phyloP scores from a whole-genome alignment of 2,113 vertebrate species.

The Nannospalax galili region DNA sequence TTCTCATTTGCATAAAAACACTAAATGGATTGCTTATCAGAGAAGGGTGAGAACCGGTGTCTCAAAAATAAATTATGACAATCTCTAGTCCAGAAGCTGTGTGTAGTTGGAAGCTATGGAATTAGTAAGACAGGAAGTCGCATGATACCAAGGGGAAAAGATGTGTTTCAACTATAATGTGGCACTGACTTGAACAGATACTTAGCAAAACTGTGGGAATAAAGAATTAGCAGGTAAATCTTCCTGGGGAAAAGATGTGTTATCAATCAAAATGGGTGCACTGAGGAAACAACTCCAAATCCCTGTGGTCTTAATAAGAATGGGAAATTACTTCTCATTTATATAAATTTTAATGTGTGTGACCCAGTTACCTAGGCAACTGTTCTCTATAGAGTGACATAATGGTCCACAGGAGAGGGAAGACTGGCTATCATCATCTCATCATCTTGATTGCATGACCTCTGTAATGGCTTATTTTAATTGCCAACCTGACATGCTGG shows the following conservation, averaged over 20 bases:
- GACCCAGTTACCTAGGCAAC: background rate
- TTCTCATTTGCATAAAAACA: slow-evolving; percentile 21
- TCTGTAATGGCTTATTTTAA: background rate
- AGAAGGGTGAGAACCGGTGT: background rate
- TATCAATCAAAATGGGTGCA: background rate
- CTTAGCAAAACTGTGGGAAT: background rate
- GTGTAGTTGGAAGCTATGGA: background rate
- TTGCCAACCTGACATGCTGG: no score
- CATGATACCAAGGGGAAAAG: background rate
- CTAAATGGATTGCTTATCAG: slow-evolving; percentile 38
- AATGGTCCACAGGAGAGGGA: background rate
- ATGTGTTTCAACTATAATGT: background rate
- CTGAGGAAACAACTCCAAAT: background rate
- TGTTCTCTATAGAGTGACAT: background rate
- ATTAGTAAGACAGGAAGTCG: background rate
- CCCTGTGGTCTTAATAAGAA: background rate
- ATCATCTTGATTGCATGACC: background rate
- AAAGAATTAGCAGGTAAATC: background rate
- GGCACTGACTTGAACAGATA: no score
- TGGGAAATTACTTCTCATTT: background rate
- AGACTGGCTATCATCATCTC: background rate
- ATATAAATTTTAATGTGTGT: background rate
- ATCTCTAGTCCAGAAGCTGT: background rate
- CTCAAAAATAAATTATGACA: slow-evolving; percentile 26
- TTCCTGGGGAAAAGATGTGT: background rate